Evolutionary conservation across 2,888 invertebrate genomes (phyloP).

Genomic region (Tenodera sinensis): DNA sequence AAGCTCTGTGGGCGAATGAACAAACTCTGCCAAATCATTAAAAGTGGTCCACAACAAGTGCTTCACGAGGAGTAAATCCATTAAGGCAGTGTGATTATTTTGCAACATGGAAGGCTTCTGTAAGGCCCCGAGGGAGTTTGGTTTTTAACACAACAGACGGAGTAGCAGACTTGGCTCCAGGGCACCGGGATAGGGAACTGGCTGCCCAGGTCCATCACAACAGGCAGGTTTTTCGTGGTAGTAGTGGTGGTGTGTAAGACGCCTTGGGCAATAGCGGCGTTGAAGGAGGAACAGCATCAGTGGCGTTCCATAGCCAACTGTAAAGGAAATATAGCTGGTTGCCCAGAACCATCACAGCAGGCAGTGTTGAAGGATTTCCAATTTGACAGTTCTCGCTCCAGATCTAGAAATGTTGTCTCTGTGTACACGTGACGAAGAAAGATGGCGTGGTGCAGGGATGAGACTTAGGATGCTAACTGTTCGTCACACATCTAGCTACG

Average conservation of each 20-base stretch:
- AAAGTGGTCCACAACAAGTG: not conserved
- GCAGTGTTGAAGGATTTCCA: too few relatives aligned
- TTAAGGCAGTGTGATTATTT: not conserved
- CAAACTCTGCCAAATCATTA: not conserved
- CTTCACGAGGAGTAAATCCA: not conserved
- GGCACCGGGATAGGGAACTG: not conserved
- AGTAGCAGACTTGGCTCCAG: not conserved
- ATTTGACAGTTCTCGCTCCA: too few relatives aligned
- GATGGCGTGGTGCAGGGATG: too few relatives aligned
- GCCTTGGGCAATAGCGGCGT: not conserved
- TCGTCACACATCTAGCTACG: too few relatives aligned
- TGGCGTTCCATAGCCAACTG: not conserved
- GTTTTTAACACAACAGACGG: not conserved
- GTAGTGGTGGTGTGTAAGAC: not conserved
- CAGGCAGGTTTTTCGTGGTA: not conserved
- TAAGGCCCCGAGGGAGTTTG: not conserved
- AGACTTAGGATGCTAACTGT: too few relatives aligned
- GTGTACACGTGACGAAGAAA: too few relatives aligned
- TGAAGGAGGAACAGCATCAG: not conserved
- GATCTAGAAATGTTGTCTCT: too few relatives aligned
- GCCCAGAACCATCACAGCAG: too few relatives aligned
- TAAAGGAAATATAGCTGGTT: too few relatives aligned
- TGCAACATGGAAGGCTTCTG: not conserved
- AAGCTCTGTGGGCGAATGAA: too few relatives aligned
- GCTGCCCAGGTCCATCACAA: not conserved